Conservation (phyloP, 2,113 vertebrate species). For the Vulpes lagopus region DNA sequence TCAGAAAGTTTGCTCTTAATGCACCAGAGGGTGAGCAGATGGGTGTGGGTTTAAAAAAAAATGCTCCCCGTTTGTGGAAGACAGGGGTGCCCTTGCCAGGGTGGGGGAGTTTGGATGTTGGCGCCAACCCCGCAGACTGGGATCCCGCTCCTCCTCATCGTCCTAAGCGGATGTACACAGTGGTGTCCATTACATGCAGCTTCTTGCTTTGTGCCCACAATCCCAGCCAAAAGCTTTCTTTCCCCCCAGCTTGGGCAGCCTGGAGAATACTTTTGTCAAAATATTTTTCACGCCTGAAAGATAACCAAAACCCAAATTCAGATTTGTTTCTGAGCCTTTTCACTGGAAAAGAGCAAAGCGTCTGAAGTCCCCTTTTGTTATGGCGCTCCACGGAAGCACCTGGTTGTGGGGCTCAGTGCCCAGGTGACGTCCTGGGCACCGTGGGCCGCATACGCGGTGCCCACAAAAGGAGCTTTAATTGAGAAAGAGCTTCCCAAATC, state of each 20-base stretch:
- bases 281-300: constrained; percentile 63
- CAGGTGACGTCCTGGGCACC: background rate
- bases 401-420: background rate
- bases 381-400: background rate
- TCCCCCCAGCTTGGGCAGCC: background rate
- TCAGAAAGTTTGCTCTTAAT: constrained; percentile 67
- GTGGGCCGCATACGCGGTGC: accelerated
- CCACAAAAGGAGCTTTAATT: background rate
- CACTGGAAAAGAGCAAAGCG: constrained; percentile 42
- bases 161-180: background rate
- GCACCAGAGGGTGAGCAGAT: background rate
- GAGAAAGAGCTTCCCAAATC: background rate
- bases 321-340: constrained; percentile 57
- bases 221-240: background rate
- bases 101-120: background rate
- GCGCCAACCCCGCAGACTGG: background rate
- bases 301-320: constrained; percentile 70
- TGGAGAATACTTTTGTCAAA: constrained; percentile 65
- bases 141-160: background rate
- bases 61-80: background rate
- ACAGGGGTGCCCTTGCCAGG: constrained; percentile 2
- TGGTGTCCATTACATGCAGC: constrained; percentile 33
- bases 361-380: constrained; percentile 33
- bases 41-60: background rate
- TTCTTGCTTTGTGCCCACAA: constrained; percentile 33